Evolutionary conservation across 2,888 invertebrate genomes (phyloP).

Genomic region (Celastrina argiolus): DNA sequence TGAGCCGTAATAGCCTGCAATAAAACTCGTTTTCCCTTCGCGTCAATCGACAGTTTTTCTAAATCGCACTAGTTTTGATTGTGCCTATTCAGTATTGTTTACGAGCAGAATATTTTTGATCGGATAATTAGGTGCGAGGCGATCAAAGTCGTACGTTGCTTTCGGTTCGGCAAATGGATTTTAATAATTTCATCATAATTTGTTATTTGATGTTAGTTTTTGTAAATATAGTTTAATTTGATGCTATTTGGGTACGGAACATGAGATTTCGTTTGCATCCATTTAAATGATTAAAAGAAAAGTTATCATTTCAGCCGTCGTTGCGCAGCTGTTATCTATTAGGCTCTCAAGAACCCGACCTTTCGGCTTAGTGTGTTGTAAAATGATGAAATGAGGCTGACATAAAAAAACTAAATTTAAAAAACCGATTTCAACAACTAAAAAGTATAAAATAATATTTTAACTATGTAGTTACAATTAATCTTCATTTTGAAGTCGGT

Average conservation of each 20-base stretch:
- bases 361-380: no score
- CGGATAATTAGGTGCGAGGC: slow-evolving; percentile 30
- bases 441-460: no score
- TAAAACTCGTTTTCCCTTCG: background rate
- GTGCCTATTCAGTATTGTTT: slow-evolving; percentile 34
- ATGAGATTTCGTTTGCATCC: background rate
- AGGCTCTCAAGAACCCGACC: no score
- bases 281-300: background rate
- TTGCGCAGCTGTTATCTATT: no score
- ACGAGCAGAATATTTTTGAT: slow-evolving; percentile 30
- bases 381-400: no score
- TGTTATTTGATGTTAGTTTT: background rate
- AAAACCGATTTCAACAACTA: no score
- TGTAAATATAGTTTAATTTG: background rate
- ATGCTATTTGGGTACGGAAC: background rate
- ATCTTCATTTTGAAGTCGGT: no score
- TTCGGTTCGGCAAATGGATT: background rate
- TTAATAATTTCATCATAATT: background rate
- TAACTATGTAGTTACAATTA: no score
- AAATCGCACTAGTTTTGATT: slow-evolving; percentile 52
- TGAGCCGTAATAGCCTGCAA: background rate
- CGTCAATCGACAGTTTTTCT: slow-evolving; percentile 8
- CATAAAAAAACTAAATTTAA: no score
- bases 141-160: slow-evolving; percentile 30
- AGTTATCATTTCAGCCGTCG: no score